Percentiles rank a stretch among this genome's conserved stretches.
Evolutionary conservation across 2,888 invertebrate genomes (phyloP).

Genomic region (Epistrophe eligans): DNA sequence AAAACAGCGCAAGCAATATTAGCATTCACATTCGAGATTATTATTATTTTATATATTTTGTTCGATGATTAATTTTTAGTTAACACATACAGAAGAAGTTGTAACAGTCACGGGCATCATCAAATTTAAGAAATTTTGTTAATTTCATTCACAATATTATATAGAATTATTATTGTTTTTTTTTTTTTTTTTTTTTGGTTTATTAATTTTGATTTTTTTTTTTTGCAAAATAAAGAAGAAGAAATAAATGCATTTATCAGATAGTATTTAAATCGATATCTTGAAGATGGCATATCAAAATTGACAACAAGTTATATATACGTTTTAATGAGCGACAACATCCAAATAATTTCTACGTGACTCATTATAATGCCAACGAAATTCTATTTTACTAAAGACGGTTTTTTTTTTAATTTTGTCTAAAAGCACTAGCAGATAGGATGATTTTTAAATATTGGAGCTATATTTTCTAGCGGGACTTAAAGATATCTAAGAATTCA

Average conservation of each 20-base stretch:
- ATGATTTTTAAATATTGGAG: constrained; percentile 34
- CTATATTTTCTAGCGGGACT: constrained; percentile 23
- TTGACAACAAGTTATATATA: constrained; percentile 40
- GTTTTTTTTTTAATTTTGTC: not conserved
- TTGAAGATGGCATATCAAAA: constrained; percentile 61
- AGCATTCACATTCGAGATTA: constrained; percentile 67
- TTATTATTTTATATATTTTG: constrained; percentile 26
- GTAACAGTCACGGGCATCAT: constrained; percentile 74
- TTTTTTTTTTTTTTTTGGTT: constrained; percentile 28
- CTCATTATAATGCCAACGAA: constrained; percentile 54
- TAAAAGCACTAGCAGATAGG: constrained; percentile 53
- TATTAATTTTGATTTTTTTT: constrained; percentile 30
- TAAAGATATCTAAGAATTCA: not conserved
- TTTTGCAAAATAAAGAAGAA: constrained; percentile 75
- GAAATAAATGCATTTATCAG: constrained; percentile 73
- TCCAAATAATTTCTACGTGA: constrained; percentile 50
- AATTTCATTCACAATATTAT: constrained; percentile 57
- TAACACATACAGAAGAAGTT: constrained; percentile 71
- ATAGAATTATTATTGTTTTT: constrained; percentile 56
- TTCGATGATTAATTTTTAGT: constrained; percentile 62
- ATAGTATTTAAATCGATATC: constrained; percentile 55
- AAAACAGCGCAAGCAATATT: constrained; percentile 70
- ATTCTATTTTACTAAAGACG: constrained; percentile 36
- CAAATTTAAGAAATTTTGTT: constrained; percentile 69
- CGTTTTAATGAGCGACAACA: constrained; percentile 55